Conservation (phyloP, 2,113 vertebrate genomes). For the Hystrix cristata region DNA sequence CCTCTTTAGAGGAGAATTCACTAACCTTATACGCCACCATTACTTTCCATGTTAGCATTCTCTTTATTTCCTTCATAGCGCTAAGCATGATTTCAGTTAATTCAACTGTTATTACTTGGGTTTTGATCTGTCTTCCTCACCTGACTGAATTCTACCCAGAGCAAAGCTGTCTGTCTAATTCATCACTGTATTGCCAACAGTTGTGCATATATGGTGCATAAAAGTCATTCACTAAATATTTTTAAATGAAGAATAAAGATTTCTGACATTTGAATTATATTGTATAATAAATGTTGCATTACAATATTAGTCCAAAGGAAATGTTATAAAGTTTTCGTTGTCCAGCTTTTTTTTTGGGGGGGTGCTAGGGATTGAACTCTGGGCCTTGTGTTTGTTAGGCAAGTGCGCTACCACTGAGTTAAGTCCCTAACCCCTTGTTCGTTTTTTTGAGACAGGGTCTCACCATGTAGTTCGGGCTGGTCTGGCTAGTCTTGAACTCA, state of each 20-base stretch:
- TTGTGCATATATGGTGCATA: not conserved
- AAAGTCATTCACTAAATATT: not conserved
- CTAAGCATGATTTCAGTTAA: slow-evolving; percentile 25
- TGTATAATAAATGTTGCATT: slow-evolving; percentile 3
- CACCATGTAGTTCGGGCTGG: too few relatives aligned
- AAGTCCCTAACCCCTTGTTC: too few relatives aligned
- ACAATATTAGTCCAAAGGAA: slow-evolving; percentile 15
- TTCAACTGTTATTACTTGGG: slow-evolving; percentile 22
- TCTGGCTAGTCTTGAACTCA: too few relatives aligned
- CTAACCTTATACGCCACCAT: not conserved
- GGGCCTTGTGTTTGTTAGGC: too few relatives aligned
- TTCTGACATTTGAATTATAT: slow-evolving; percentile 17
- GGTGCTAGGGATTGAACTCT: too few relatives aligned
- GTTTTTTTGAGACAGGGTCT: too few relatives aligned
- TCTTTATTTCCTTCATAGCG: slow-evolving; percentile 5
- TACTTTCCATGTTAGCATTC: not conserved
- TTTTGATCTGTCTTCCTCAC: not conserved
- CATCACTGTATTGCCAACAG: not conserved
- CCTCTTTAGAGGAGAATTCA: not conserved
- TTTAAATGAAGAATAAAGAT: slow-evolving; percentile 36
- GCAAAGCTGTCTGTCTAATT: not conserved
- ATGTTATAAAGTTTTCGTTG: slow-evolving; percentile 19
- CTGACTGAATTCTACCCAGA: not conserved
- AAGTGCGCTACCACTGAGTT: too few relatives aligned
- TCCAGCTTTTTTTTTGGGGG: not conserved